Base-by-base conservation (phyloP, 2,888 invertebrate species). In the Nemotelus nigrinus region DNA sequence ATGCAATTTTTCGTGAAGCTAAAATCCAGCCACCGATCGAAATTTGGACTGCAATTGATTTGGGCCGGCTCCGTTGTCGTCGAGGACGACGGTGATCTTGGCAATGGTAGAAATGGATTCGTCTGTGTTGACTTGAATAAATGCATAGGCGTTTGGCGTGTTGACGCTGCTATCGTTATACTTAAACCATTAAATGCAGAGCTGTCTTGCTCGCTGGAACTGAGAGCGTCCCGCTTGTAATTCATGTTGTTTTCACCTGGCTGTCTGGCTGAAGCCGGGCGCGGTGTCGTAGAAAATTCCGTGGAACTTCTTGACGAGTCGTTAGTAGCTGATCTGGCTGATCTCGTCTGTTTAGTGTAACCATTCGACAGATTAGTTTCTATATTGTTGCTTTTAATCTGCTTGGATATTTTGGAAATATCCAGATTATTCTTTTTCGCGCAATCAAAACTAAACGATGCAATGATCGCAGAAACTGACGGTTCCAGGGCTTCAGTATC, bases 1-100 rank as follows among this genome's bases (percentile, higher is more conserved):
- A 86, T 86, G 80, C 85, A 85, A 82, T 86, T 86, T 82, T 87
- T 86, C 79, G 86, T 86, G 82, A 86, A 86, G 81, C 86, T 85
- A 80, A 86, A 86, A 84, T 86, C 86, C 80, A 84, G 85, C 86
- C 86, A 86, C 81, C 87, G 86, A 83, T 85, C 39, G 39, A 68
- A 68, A 50, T 68, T 10, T 8, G 48, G 50, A 68, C 68, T 68
- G n/a, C 5, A 6, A 6, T 3, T 53, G 39, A 48, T 5, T 2
- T 25, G 48, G 2, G 6, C 7, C 44, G 3, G 44, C 44, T 8
- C 8, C 2, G 7, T 3, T 39, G 41, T 50, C 50, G 68, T 3
- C n/a, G 25, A 39, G 2, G 7, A 3, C 39, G 41, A 25, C 3
- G 48, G 39, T 43, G 39, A 8, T 4, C 8, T 10, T 43, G 43